Percentiles rank a stretch among this genome's conserved stretches.
These are phyloP conservation scores for Bellardia pandia DNA, from an alignment of 2,888 invertebrate species.

Conservation along the genomic window DNA sequence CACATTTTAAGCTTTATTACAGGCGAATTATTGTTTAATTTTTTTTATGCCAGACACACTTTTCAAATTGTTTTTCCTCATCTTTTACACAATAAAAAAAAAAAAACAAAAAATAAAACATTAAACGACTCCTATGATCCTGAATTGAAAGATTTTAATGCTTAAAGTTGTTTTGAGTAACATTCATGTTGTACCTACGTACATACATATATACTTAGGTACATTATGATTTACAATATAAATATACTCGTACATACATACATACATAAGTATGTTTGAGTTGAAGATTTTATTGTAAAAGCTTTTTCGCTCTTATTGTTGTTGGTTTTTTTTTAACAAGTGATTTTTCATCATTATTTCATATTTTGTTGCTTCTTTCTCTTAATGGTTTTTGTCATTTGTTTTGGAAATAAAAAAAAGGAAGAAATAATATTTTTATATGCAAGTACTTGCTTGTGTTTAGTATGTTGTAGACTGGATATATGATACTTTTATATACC, in stretches of 20 bases:
- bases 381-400: conserved; percentile 7
- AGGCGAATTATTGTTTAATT: conserved; percentile 40
- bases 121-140: not conserved
- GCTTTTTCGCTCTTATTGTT: conserved; percentile 9
- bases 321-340: conserved; percentile 3
- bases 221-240: not conserved
- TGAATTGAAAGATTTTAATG: not conserved
- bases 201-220: not conserved
- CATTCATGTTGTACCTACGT: no score
- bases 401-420: not conserved
- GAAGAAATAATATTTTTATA: not conserved
- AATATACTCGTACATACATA: no score
- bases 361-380: not conserved
- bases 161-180: not conserved
- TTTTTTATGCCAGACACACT: conserved; percentile 58
- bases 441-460: not conserved
- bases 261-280: not conserved
- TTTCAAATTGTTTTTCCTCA: conserved; percentile 9
- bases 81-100: no score
- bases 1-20: conserved; percentile 39
- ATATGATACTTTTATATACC: conserved; percentile 14
- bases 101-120: not conserved
- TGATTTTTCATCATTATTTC: conserved; percentile 32
- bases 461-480: not conserved
- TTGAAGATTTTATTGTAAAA: conserved; percentile 15